A percentile compares a stretch with the other conserved stretches of the same genome.
Evolutionary conservation across 2,113 vertebrate species (phyloP).

Genomic region (Leuciscus idus): DNA sequence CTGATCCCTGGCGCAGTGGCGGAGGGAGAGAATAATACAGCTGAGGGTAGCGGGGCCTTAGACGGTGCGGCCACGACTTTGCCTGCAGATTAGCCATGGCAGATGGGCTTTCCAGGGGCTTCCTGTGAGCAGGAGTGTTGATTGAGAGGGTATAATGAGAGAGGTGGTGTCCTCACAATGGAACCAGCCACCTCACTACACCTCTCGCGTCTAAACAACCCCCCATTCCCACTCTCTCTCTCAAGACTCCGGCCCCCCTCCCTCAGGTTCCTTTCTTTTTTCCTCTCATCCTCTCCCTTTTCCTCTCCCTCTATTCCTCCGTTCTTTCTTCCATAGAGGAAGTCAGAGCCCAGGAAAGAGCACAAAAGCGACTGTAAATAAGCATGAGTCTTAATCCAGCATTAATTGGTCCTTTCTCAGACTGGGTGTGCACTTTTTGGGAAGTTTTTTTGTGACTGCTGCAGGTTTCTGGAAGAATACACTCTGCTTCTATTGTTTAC

Average conservation of each 20-base stretch:
- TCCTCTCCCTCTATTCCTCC: slow-evolving; percentile 52
- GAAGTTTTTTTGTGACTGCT: slow-evolving; percentile 70
- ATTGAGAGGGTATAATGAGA: slow-evolving; percentile 99
- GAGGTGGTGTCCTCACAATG: slow-evolving; percentile 99
- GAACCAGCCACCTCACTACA: slow-evolving; percentile 95
- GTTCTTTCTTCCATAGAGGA: slow-evolving; percentile 70
- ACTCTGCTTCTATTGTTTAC: slow-evolving; percentile 67
- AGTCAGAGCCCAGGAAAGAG: slow-evolving; percentile 97
- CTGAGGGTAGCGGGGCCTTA: slow-evolving; percentile 91
- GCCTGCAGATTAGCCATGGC: slow-evolving; percentile 99
- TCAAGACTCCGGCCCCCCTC: slow-evolving; percentile 85
- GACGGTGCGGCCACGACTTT: slow-evolving; percentile 93
- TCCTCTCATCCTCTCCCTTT: slow-evolving; percentile 49
- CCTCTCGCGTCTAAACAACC: slow-evolving; percentile 98
- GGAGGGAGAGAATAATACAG: slow-evolving; percentile 99
- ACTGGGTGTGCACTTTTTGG: slow-evolving; percentile 86
- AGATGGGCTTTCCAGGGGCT: slow-evolving; percentile 99
- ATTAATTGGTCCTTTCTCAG: slow-evolving; percentile 98
- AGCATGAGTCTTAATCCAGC: slow-evolving; percentile 99
- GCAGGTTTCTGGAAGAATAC: slow-evolving; percentile 69
- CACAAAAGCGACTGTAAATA: slow-evolving; percentile 99
- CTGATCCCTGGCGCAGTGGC: slow-evolving; percentile 99
- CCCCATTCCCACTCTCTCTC: slow-evolving; percentile 86
- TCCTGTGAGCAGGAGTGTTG: slow-evolving; percentile 98
- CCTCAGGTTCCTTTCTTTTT: slow-evolving; percentile 70